Conservation (phyloP, 2,797 vertebrate species). For the Premnoplex brunnescens region DNA sequence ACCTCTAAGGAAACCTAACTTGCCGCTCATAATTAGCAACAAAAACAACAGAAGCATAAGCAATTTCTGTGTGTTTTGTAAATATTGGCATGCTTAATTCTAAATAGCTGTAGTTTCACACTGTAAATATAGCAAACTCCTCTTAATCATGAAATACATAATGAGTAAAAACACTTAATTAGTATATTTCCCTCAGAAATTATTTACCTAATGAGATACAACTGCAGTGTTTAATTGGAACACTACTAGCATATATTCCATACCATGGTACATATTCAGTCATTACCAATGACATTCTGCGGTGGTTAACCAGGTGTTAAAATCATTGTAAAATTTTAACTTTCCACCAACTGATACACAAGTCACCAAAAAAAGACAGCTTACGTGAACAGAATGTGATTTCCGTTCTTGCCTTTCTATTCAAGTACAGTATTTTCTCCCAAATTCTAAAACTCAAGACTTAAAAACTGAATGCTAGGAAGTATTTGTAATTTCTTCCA, state of each 20-base stretch:
- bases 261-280: neutral
- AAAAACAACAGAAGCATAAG: neutral
- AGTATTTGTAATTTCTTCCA: neutral
- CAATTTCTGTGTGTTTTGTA: neutral
- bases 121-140: neutral
- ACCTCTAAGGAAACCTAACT: neutral
- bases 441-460: neutral
- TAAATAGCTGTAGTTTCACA: neutral
- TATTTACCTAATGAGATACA: slow-evolving; percentile 25
- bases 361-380: neutral
- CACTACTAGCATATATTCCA: neutral
- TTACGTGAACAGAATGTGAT: neutral
- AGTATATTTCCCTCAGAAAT: slow-evolving; percentile 14
- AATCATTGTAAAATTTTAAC: neutral
- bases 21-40: neutral
- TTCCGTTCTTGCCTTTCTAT: neutral
- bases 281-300: neutral
- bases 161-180: slow-evolving; percentile 21
- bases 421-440: neutral
- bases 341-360: neutral
- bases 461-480: neutral
- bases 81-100: neutral
- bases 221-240: neutral
- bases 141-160: neutral
- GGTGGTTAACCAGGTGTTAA: neutral